Evolutionary conservation across 53 echinoderm and acorn worm species (phyloP), one percentile per base, ranked within the genome.

Genomic region (Pentamera pediparva): DNA sequence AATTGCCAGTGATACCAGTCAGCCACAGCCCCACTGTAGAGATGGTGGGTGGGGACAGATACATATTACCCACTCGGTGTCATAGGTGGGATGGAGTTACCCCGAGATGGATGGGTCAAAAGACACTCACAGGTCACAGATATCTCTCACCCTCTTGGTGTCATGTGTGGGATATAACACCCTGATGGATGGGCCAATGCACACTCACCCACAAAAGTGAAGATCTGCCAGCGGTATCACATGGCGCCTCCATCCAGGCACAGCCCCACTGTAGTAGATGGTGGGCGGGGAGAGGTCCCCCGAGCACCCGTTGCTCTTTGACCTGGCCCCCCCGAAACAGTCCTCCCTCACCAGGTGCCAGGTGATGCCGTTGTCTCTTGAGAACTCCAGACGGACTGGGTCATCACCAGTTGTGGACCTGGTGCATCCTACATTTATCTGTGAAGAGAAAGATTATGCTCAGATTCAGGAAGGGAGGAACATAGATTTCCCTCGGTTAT

Each of bases 381-480:
- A 90, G 71, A 71, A 87, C 37, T 94, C 85, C 26, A 94, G 75
- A 39, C 62, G 52, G 18, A 90, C 76, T 4, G 90, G 89, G 58
- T 82, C 53, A 3, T 65, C 36, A 27, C 85, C 71, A 5, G 58
- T 81, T 0, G 87, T 75, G n/a, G 82, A 49, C 18, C 75, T 74
- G 4, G 82, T 82, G 60, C 95, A 95, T n/a, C 95, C 95, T 48
- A 90, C 82, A 73, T 95, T 95, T 62, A 95, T 85, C 95, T 95
- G 39, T 20, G 32, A 33, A 3, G 3, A 61, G 0, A 30, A 7
- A 59, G 22, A 37, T 11, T 11, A 59, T 26, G 34, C 19, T n/a
- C n/a, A n/a, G n/a, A n/a, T n/a, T n/a, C n/a, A n/a, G n/a, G n/a
- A n/a, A n/a, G n/a, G n/a, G n/a, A n/a, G n/a, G n/a, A n/a, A n/a